Base-by-base conservation (phyloP, 2,888 invertebrate genomes). In the Venusia cambrica region DNA sequence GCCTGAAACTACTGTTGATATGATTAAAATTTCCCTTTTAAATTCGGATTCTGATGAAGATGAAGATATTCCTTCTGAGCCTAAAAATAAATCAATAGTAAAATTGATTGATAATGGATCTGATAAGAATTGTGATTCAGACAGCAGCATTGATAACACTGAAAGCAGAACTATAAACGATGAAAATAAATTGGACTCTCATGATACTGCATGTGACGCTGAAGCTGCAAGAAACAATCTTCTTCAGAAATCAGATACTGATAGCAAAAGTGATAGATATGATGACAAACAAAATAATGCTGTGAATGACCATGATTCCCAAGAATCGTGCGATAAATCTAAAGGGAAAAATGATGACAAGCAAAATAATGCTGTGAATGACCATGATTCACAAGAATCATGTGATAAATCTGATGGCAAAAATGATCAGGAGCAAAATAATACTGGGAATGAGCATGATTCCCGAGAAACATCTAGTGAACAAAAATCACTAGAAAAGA, bases 31-130 rank as follows among this genome's bases (percentile, higher is more conserved):
- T 36, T 51, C 57, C 7, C 46, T 67, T 2, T 44, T 67, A 6
- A 45, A 57, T 27, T 65, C 64, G 26, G 64, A 62, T 37, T 57
- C 66, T 19, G 61, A 62, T n/a, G 34, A 31, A 31, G 32, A 43
- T 30, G 39, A 20, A 14, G 9, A 9, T 21, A 24, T 9, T n/a
- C 31, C 12, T 21, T 5, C 16, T 9, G 14, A 19, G 1, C 3
- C 3, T n/a, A 18, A 45, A 3, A n/a, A 5, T 10, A 20, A 21
- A 11, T 11, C 3, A 7, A 11, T 4, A 1, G 21, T 9, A 2
- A 17, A 6, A 7, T 12, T 6, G 1, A 6, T 6, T 12, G n/a
- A 8, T 16, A 10, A 21, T 16, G n/a, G 27, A 21, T 16, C 12
- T 25, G 27, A 38, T n/a, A 13, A 12, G 20, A 9, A 29, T 12